phyloP scores from a whole-genome alignment of 2,888 invertebrate genomes.

The Norana najaformis region DNA sequence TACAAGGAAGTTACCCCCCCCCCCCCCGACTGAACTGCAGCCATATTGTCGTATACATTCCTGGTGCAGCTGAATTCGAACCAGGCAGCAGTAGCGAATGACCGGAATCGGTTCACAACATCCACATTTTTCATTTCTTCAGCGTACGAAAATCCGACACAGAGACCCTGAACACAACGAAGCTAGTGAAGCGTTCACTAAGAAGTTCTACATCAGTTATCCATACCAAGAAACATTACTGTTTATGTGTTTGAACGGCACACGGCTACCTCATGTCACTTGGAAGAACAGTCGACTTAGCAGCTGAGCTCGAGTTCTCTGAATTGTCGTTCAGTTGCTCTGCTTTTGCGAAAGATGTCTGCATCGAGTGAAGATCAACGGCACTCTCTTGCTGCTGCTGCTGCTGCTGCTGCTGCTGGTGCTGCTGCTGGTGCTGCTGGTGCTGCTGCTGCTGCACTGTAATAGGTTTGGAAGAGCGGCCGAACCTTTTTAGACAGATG shows the following conservation, averaged over 20 bases:
- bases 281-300: neutral
- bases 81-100: neutral
- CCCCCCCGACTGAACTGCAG: neutral
- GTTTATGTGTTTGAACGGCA: neutral
- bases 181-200: no score
- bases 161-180: no score
- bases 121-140: no score
- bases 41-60: neutral
- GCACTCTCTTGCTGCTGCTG: no score
- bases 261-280: neutral
- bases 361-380: no score
- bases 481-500: neutral
- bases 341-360: no score
- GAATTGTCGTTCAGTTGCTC: neutral
- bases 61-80: neutral
- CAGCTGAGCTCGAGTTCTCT: neutral
- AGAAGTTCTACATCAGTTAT: no score
- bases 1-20: neutral
- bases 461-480: neutral
- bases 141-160: no score
- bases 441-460: neutral
- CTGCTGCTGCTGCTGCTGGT: neutral
- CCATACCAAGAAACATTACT: no score
- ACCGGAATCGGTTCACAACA: no score
- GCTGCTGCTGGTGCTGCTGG: neutral